Percentiles rank a stretch among this genome's conserved stretches.
Conservation (phyloP, 2,113 vertebrate species). For the Spheniscus mendiculus region DNA sequence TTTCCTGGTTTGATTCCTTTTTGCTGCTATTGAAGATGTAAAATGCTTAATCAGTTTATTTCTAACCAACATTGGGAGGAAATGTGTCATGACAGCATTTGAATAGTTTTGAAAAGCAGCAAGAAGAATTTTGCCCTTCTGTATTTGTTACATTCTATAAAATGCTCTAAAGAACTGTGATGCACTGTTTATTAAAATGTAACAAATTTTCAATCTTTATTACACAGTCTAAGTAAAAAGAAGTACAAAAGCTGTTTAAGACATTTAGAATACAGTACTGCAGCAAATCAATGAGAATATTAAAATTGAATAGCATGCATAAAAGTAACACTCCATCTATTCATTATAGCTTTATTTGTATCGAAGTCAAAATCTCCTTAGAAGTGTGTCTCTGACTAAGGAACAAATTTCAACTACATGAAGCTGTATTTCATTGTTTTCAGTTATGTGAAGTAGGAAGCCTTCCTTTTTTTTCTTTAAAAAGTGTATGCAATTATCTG, state of each 20-base stretch:
- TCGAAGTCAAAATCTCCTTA: conserved; percentile 51
- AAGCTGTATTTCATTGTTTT: not conserved
- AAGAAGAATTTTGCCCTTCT: not conserved
- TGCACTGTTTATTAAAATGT: not conserved
- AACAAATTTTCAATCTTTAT: not conserved
- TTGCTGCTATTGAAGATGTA: not conserved
- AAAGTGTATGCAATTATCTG: not conserved
- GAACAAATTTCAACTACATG: not conserved
- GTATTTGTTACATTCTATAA: not conserved
- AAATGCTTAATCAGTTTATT: not conserved
- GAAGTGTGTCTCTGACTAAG: conserved; percentile 42
- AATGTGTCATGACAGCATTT: not conserved
- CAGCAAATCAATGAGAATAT: not conserved
- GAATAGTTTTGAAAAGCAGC: not conserved
- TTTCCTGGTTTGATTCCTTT: not conserved
- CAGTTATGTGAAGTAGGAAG: not conserved
- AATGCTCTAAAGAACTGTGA: not conserved
- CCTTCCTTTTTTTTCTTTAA: not conserved
- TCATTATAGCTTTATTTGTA: conserved; percentile 14
- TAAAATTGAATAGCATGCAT: not conserved
- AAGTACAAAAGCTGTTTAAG: not conserved
- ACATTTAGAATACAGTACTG: not conserved
- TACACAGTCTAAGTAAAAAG: not conserved
- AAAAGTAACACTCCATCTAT: not conserved
- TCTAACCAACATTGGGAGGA: not conserved